Percentiles rank a stretch among this genome's conserved stretches.
Evolutionary conservation across 2,888 invertebrate species (phyloP).

Genomic region (Melanostoma scalare): DNA sequence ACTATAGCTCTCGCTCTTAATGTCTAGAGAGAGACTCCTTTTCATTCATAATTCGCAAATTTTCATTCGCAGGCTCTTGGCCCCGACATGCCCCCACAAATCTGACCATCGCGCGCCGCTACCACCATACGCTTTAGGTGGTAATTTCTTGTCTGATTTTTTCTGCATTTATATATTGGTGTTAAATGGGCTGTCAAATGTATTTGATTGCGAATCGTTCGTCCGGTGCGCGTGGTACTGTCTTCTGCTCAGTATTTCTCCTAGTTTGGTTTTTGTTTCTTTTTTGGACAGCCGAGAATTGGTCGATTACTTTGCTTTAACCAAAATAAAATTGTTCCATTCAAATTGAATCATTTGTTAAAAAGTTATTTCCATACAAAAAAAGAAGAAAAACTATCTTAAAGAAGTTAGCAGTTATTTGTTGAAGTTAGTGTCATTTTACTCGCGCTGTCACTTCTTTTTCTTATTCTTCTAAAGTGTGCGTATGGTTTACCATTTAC

Average conservation of each 20-base stretch:
- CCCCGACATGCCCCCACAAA: slow-evolving; percentile 42
- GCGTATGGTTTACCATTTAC: slow-evolving; percentile 69
- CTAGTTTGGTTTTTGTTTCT: neutral
- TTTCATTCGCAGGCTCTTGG: slow-evolving; percentile 32
- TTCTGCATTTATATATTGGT: slow-evolving; percentile 66
- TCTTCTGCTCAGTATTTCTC: slow-evolving; percentile 38
- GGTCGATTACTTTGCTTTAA: too few species aligned
- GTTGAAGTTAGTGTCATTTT: slow-evolving; percentile 9
- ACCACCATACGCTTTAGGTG: slow-evolving; percentile 46
- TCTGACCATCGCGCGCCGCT: slow-evolving; percentile 23
- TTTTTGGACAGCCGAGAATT: too few species aligned
- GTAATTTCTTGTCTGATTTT: slow-evolving; percentile 57
- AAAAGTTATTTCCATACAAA: too few species aligned
- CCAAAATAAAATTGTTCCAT: too few species aligned
- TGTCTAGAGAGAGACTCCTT: slow-evolving; percentile 26
- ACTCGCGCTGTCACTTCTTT: slow-evolving; percentile 24
- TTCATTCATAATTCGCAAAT: slow-evolving; percentile 69
- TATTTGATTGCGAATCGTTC: slow-evolving; percentile 70
- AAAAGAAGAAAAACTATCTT: too few species aligned
- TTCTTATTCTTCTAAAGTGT: slow-evolving; percentile 48
- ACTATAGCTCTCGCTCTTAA: slow-evolving; percentile 9
- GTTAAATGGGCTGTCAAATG: slow-evolving; percentile 72
- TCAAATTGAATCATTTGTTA: too few species aligned
- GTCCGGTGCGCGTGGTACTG: slow-evolving; percentile 67
- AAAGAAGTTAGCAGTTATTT: too few species aligned